Evolutionary conservation across 1,140 invertebrate species (phyloP).

Genomic region (Helicoverpa armigera): DNA sequence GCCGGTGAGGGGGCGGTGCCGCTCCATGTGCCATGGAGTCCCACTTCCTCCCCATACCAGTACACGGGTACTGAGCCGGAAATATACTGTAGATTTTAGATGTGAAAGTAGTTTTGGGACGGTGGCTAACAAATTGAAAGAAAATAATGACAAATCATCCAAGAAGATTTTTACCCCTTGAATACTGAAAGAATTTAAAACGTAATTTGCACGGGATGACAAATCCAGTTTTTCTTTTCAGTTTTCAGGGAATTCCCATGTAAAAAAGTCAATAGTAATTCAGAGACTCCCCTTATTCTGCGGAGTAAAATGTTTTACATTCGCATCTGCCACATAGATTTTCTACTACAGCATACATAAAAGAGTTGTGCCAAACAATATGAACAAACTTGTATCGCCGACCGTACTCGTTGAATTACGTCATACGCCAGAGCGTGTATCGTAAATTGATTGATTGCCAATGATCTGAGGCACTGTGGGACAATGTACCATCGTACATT

Average conservation of each 20-base stretch:
- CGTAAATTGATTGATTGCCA: constrained; percentile 17
- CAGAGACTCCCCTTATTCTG: no score
- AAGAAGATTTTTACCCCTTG: no score
- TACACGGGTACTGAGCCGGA: background rate
- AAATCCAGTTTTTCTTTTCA: no score
- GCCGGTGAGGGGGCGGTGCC: background rate
- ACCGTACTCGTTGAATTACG: background rate
- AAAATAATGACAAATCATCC: background rate
- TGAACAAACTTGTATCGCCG: background rate
- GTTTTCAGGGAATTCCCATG: no score
- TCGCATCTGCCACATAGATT: no score
- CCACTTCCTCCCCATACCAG: background rate
- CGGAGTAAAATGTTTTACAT: no score
- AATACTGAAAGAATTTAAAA: no score
- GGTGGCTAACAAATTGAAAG: no score
- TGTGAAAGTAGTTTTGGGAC: background rate
- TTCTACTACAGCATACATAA: no score
- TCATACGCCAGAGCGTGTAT: background rate
- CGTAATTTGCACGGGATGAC: no score
- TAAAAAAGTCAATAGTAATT: no score
- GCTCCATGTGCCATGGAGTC: constrained; percentile 4
- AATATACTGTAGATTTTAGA: background rate
- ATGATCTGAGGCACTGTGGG: background rate
- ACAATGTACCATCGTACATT: background rate
- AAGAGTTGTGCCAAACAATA: no score